phyloP scores from a whole-genome alignment of 37 sponge, comb jelly and placozoan genomes.

The Ianthella basta region DNA sequence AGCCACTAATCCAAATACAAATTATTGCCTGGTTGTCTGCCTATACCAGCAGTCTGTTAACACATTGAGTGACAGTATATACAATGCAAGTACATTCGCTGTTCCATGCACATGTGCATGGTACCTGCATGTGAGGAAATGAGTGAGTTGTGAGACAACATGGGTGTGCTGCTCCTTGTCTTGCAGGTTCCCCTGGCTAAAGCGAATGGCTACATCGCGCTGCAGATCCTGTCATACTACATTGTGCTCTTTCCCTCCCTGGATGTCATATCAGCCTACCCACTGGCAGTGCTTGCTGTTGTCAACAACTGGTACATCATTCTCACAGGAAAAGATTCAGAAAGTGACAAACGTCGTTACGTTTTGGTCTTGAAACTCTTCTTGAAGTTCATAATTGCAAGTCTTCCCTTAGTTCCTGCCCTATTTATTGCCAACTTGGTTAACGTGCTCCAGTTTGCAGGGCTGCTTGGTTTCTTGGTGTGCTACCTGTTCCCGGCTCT shows the following conservation, averaged over 20 bases:
- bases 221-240: conserved; percentile 76
- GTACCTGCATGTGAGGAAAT: no score
- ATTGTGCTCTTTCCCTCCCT: conserved; percentile 88
- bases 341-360: conserved; percentile 4
- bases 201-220: conserved; percentile 8
- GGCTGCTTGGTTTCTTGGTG: conserved; percentile 77
- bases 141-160: no score
- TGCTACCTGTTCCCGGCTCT: conserved; percentile 75
- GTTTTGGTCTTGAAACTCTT: conserved; percentile 31
- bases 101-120: no score
- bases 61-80: no score
- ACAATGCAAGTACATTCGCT: no score
- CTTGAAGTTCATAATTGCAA: conserved; percentile 52
- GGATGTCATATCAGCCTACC: conserved; percentile 90
- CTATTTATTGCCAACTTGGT: conserved; percentile 83
- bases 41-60: no score
- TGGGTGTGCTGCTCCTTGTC: neutral
- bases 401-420: conserved; percentile 72
- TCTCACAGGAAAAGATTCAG: conserved; percentile 60
- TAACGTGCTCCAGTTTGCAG: conserved; percentile 81
- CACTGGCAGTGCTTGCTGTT: conserved; percentile 67
- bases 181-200: conserved; percentile 46
- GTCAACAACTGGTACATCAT: conserved; percentile 78
- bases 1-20: no score
- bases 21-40: no score